Evolutionary conservation across 35 echinoderm and acorn worm genomes (phyloP).

Genomic region (Stichopus chloronotus): DNA sequence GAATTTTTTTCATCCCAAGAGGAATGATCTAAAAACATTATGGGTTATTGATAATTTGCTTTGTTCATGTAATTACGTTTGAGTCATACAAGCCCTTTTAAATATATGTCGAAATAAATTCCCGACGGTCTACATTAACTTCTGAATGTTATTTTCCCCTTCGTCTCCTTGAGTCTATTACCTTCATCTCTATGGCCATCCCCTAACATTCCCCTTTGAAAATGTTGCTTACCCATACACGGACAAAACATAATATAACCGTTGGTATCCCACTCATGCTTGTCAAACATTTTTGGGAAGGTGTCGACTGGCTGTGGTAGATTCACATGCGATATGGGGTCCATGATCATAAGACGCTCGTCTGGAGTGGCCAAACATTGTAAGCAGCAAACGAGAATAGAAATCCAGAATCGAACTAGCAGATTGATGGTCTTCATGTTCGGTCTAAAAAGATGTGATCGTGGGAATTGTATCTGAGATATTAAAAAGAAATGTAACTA

Average conservation of each 20-base stretch:
- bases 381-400: background rate
- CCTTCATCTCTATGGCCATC: background rate
- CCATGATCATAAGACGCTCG: background rate
- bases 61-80: too few species aligned
- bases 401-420: background rate
- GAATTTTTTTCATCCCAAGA: too few species aligned
- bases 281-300: background rate
- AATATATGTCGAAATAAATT: too few species aligned
- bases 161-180: too few species aligned
- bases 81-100: too few species aligned
- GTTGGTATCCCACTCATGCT: slow-evolving; percentile 11
- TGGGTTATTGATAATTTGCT: too few species aligned
- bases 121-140: too few species aligned
- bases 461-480: too few species aligned
- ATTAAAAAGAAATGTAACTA: too few species aligned
- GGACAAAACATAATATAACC: slow-evolving; percentile 66
- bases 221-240: slow-evolving; percentile 62
- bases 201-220: background rate
- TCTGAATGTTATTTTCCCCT: too few species aligned
- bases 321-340: background rate
- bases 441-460: too few species aligned
- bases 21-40: too few species aligned
- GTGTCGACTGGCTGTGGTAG: background rate
- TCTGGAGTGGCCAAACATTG: background rate
- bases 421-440: background rate